phyloP scores from a whole-genome alignment of 2,113 vertebrate genomes.

The Sylvietta virens region DNA sequence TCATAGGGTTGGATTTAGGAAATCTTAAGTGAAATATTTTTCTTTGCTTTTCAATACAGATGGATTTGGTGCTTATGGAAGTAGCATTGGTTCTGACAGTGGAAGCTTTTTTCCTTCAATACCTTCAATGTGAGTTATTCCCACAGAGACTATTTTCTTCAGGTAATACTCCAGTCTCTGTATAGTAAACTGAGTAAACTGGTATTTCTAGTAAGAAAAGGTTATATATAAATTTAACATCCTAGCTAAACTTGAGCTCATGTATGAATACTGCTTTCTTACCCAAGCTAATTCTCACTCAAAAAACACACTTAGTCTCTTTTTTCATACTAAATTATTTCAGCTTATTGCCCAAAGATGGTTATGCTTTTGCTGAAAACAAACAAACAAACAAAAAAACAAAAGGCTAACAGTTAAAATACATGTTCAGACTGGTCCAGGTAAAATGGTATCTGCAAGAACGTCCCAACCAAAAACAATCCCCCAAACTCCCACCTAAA shows the following conservation, averaged over 20 bases:
- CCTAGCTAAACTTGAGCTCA: neutral
- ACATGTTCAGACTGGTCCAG: neutral
- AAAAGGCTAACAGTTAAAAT: neutral
- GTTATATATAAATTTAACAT: neutral
- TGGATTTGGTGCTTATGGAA: neutral
- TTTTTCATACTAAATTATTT: neutral
- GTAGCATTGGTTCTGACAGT: neutral
- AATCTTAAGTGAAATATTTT: neutral
- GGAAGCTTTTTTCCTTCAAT: neutral
- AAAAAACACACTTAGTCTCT: neutral
- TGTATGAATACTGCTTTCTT: neutral
- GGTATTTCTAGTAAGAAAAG: neutral
- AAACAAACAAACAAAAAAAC: neutral
- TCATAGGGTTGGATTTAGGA: neutral
- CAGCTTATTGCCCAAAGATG: neutral
- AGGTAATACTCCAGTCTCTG: neutral
- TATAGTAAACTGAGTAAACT: neutral
- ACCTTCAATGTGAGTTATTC: neutral
- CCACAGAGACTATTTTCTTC: neutral
- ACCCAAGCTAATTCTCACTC: neutral
- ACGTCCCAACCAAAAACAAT: neutral
- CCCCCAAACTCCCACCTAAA: neutral
- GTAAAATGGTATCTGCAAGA: neutral
- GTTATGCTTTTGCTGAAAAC: neutral
- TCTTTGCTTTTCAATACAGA: neutral